Base-by-base conservation (phyloP, 2,888 invertebrate genomes). In the Chrysolina oricalcia region DNA sequence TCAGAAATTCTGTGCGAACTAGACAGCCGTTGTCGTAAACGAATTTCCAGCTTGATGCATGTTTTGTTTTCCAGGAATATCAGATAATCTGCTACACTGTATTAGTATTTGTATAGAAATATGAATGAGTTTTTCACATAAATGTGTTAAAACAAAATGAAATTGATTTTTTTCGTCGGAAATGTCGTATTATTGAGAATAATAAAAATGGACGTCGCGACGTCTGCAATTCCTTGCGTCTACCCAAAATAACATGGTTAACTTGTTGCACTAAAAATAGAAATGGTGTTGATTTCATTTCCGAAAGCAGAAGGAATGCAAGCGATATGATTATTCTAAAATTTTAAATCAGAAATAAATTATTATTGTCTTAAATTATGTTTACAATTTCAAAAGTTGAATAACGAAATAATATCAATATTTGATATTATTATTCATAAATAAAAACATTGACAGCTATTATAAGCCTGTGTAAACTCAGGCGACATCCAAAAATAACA, bases 161-260 rank as follows among this genome's bases (percentile, higher is more conserved):
- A 35, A 35, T 35, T 6, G 19, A 19, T 21, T 53, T 19, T 53
- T 53, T n/a, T n/a, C n/a, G 21, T 53, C 53, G 53, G 19, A 21
- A 53, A 9, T 13, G 21, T 53, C 23, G 53, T 53, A 53, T 3
- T 53, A 17, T 17, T 9, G 53, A 53, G 21, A 11, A 23, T 23
- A 21, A 19, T 53, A 53, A 53, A 53, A 53, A 53, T 53, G 53
- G 19, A 53, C 53, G 53, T 53, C 53, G 53, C 53, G 53, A 21
- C 53, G 53, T 53, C 53, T 53, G 53, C 53, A 53, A 53, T 53
- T 53, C 53, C 10, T 21, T 13, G 19, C 53, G 53, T 53, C 53
- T 53, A 5, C 53, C 21, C 21, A 53, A 53, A 53, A 53, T 53
- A 53, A 53, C 13, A 53, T 15, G 21, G 53, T 15, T 13, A 53